Evolutionary conservation across 2,888 invertebrate species (phyloP), one percentile per base, ranked within the genome.

Genomic region (Chrysodeixis includens): DNA sequence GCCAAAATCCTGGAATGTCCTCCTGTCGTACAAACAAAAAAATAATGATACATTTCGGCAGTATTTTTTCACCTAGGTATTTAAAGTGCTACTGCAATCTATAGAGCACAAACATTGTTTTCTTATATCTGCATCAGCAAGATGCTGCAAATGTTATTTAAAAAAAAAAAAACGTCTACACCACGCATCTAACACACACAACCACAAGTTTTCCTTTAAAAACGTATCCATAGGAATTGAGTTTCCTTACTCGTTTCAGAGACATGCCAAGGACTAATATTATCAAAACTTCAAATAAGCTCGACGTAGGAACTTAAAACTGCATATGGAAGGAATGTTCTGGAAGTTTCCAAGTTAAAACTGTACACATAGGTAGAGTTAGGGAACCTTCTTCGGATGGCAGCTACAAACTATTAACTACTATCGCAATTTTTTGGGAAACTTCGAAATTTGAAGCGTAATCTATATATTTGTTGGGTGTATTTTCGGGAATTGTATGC

Each of bases 261-360:
- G 46, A 49, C 46, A 49, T 20, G 20, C 18, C 10, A 49, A 49
- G 46, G 40, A 40, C 46, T 49, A 49, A 49, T 49, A 49, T 49
- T 49, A 49, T 49, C 46, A 49, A 49, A 49, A 49, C 46, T 49
- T 49, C 46, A 18, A 49, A 49, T 49, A 49, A 49, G 46, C 18
- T 20, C 46, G 20, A 49, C 18, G 46, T 49, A 20, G 46, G 46
- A 49, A 18, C 46, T 49, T 49, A 49, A 49, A 49, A 49, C 46
- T 49, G 46, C 46, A 49, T 49, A 20, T 49, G 46, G 46, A 49
- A 49, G 46, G 46, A 49, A 49, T 49, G 46, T 12, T 49, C 46
- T 10, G 18, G 18, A 49, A 49, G 18, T 49, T 49, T 49, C 46
- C 18, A 20, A 49, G 46, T 49, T 49, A 49, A 46, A 20, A 49